Base-by-base conservation (phyloP, 2,797 vertebrate genomes). In the Serranus cabrilla region DNA sequence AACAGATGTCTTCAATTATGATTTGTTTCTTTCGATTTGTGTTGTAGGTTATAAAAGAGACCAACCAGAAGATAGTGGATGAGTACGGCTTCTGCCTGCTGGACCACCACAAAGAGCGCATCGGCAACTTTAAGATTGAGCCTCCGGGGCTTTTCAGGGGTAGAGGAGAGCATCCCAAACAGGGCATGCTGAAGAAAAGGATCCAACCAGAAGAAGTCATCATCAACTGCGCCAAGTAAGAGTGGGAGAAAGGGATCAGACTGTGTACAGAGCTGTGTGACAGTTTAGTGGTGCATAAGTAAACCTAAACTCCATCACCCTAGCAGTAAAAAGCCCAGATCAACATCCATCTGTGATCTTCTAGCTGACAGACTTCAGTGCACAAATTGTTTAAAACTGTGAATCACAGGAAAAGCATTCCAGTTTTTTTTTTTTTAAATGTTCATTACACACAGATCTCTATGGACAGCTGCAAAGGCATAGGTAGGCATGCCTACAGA, bases 151-250 rank as follows among this genome's bases (percentile, higher is more conserved):
- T 95, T 69, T 94, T 96, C 62, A 76, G 93, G 60, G 93, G 93
- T 0, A 51, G 94, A 80, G 93, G 91, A 0, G 92, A 95, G 49
- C 95, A 96, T 76, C 92, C 90, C 18, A 95, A 96, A 87, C 92
- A 96, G 64, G 94, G 92, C 6, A 93, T 92, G 89, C 82, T 95
- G 69, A 96, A 96, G 73, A 95, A 92, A 79, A 92, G 94, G 64
- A 84, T 96, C 71, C 87, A 86, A 34, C 94, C 94, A 2, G 94
- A 95, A 86, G 92, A 91, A 1, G 82, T 95, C 74, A 95, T 92
- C 70, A 95, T 96, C 77, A 94, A 92, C 84, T 95, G 81, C 80
- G 89, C 91, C 86, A 71, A 88, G 94, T 89, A 27, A 87, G 89
- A 76, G 40, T 0, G 3, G 39, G 39, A 21, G 11, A 4, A 57